phyloP scores from a whole-genome alignment of 2,113 vertebrate genomes.

The Telmatochromis brachygnathus region DNA sequence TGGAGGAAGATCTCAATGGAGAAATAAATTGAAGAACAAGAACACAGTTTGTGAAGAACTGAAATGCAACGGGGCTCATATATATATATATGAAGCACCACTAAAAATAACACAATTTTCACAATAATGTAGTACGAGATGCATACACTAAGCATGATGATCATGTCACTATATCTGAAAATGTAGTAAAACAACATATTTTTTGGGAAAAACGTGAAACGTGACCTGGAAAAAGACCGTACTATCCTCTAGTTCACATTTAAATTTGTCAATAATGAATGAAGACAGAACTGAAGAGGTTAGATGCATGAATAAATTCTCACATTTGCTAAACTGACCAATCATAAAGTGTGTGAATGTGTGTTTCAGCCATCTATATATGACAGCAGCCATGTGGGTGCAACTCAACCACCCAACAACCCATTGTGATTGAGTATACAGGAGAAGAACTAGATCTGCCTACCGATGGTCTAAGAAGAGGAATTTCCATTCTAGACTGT shows the following conservation, averaged over 20 bases:
- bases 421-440: background rate
- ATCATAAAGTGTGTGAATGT: background rate
- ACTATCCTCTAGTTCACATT: background rate
- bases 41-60: background rate
- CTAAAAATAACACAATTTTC: background rate
- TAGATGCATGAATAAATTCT: background rate
- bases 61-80: background rate
- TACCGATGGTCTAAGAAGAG: conserved; percentile 97
- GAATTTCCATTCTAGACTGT: conserved; percentile 99
- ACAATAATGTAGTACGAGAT: background rate
- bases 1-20: background rate
- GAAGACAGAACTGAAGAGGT: background rate
- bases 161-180: background rate
- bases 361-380: background rate
- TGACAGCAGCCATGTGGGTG: background rate
- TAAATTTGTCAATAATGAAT: background rate
- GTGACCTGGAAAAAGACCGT: background rate
- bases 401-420: background rate
- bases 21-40: background rate
- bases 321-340: background rate
- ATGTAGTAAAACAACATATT: background rate
- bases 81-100: background rate
- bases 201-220: background rate
- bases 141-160: background rate
- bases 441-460: background rate